Conservation (phyloP, 2,888 invertebrate genomes). For the Cantharis nigra region DNA sequence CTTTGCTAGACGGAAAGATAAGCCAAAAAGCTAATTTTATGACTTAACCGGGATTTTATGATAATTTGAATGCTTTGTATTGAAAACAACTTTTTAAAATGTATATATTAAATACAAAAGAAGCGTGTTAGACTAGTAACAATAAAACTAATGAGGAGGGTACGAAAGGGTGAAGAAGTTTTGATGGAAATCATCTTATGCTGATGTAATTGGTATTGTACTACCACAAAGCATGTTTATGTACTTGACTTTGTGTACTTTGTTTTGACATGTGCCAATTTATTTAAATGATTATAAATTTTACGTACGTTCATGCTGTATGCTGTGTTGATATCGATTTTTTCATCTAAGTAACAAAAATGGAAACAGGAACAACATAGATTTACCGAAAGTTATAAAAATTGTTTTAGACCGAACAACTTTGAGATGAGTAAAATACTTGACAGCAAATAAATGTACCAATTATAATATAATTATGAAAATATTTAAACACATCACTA, state of each 20-base stretch:
- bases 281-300: slow-evolving; percentile 9
- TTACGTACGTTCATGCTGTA: slow-evolving; percentile 34
- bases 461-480: neutral
- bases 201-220: neutral
- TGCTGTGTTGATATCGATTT: slow-evolving; percentile 29
- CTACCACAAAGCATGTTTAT: neutral
- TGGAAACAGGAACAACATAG: slow-evolving; percentile 12
- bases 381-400: slow-evolving; percentile 7
- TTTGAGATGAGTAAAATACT: slow-evolving; percentile 7
- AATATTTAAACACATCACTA: slow-evolving; percentile 32
- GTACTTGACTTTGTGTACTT: neutral
- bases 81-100: neutral
- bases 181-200: neutral
- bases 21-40: neutral
- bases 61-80: neutral
- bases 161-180: neutral
- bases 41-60: neutral
- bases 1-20: neutral
- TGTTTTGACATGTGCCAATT: slow-evolving; percentile 21
- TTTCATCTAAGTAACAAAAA: slow-evolving; percentile 22
- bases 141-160: neutral
- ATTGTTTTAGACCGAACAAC: slow-evolving; percentile 9
- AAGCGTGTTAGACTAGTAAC: neutral
- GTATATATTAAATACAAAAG: neutral
- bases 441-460: slow-evolving; percentile 1